Base-by-base conservation (phyloP, 2,797 vertebrate genomes). In the Fistularia tabacaria region DNA sequence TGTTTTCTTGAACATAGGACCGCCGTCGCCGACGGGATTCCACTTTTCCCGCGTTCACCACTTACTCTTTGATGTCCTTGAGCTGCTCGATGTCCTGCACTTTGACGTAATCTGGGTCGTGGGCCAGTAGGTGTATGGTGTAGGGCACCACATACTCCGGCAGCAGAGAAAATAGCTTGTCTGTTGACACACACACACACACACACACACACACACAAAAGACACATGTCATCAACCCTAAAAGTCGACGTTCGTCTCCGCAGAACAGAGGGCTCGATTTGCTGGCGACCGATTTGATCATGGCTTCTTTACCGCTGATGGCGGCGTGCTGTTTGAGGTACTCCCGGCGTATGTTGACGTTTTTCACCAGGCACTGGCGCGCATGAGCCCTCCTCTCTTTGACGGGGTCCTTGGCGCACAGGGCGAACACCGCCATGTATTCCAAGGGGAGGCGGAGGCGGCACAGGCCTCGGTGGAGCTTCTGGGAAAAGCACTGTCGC, bases 51-150 rank as follows among this genome's bases (percentile, higher is more conserved):
- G 9, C 7, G 10, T 12, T 3, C 10, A 46, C 0, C 0, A 87
- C 96, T 94, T 89, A 99, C 97, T 99, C 96, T 92, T 98, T 98
- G 80, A 99, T 97, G 83, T 98, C 95, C 84, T 99, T 99, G 57
- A 99, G 94, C 82, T 99, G 96, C 75, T 99, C 95, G 7, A 98
- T 94, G 77, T 99, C 97, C 82, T 97, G 95, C 7, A 98, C 93
- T 88, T 97, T 98, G 69, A 98, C 92, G 53, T 98, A 99, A 89
- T 98, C 97, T 52, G 97, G 96, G 81, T 99, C 96, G 45, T 99
- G 96, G 9, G 95, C 95, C 84, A 99, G 92, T 62, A 99, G 93
- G 84, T 99, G 95, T 82, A 99, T 96, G 82, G 95, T 93, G 69
- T 99, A 99, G 37, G 96, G 96, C 80, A 99, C 95, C 86, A 98